Base-by-base conservation (phyloP, 2,888 invertebrate genomes). In the Drosophila villosipedis region DNA sequence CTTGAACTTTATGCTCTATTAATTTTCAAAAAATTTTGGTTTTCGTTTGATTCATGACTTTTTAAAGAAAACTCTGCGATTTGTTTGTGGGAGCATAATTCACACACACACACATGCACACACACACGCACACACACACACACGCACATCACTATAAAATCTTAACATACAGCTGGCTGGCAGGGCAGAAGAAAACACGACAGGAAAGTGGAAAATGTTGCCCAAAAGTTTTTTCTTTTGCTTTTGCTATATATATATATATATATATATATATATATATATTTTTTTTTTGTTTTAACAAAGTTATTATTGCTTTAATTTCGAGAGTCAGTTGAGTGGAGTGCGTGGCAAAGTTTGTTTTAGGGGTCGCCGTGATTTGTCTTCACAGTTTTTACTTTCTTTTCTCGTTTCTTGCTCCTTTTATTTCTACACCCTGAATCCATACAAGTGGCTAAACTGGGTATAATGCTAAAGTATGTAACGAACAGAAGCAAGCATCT, bases 231-330 rank as follows among this genome's bases (percentile, higher is more conserved):
- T 61, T 30, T n/a, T 41, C 41, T n/a, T 1, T 39, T 28, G 19
- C 0, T 3, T 19, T 47, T 47, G 16, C 19, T 30, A 25, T 25
- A 10, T 31, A 31, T 31, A 9, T 30, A 30, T 30, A 30, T 30
- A 30, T 30, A 30, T 30, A 1, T 30, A 30, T 7, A 30, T 7
- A 30, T 31, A 31, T 31, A 31, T 31, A 31, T 31, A 30, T 30
- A 30, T 1, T 41, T 37, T 30, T 50, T 60, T 67, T 73, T 78
- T 77, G 59, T 76, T 73, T 78, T 64, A 77, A 67, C 69, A 89
- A 90, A 90, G 86, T 87, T 87, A 87, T 87, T 89, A 90, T 87
- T 87, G 85, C 90, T 90, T 87, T 90, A 87, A 90, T 87, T 84
- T 88, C 53, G 75, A 73, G 75, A 82, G 90, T 84, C 88, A 84